Percentiles rank a stretch among this genome's conserved stretches.
phyloP scores from a whole-genome alignment of 1,140 invertebrate species.

The Macrocentrus cingulum region DNA sequence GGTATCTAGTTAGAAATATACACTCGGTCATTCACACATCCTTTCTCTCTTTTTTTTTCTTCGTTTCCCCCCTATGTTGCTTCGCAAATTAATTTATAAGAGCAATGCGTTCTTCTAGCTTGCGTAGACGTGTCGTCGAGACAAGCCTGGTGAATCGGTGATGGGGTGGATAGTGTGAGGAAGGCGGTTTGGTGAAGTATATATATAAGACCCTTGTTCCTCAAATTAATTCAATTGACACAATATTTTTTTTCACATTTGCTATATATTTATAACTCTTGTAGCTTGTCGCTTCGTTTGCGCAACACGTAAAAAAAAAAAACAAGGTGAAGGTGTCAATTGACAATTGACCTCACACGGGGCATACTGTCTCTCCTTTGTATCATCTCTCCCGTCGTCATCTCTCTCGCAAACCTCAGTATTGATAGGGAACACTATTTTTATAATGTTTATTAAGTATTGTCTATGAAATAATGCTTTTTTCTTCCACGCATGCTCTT shows the following conservation, averaged over 20 bases:
- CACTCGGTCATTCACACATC: too few species aligned
- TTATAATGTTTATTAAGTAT: too few species aligned
- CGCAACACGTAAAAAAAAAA: slow-evolving; percentile 4
- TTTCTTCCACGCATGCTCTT: too few species aligned
- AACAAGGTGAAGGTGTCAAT: slow-evolving; percentile 36
- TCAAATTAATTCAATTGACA: background rate
- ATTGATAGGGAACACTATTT: too few species aligned
- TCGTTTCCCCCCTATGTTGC: slow-evolving; percentile 1
- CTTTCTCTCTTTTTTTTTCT: too few species aligned
- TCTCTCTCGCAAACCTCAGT: slow-evolving; percentile 1
- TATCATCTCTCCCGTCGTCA: background rate
- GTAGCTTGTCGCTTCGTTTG: too few species aligned
- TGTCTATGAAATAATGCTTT: too few species aligned
- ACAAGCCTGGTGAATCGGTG: slow-evolving; percentile 46
- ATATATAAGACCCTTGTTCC: background rate
- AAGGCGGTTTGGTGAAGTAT: slow-evolving; percentile 36
- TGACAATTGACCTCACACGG: slow-evolving; percentile 32
- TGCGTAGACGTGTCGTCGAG: slow-evolving; percentile 50
- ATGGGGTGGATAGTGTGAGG: slow-evolving; percentile 36
- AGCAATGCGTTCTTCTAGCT: slow-evolving; percentile 49
- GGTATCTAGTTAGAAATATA: too few species aligned
- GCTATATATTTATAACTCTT: background rate
- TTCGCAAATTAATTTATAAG: slow-evolving; percentile 18
- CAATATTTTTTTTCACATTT: background rate
- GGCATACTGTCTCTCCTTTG: slow-evolving; percentile 5